phyloP scores from a whole-genome alignment of 2,113 vertebrate species.

The Pituophis catenifer region DNA sequence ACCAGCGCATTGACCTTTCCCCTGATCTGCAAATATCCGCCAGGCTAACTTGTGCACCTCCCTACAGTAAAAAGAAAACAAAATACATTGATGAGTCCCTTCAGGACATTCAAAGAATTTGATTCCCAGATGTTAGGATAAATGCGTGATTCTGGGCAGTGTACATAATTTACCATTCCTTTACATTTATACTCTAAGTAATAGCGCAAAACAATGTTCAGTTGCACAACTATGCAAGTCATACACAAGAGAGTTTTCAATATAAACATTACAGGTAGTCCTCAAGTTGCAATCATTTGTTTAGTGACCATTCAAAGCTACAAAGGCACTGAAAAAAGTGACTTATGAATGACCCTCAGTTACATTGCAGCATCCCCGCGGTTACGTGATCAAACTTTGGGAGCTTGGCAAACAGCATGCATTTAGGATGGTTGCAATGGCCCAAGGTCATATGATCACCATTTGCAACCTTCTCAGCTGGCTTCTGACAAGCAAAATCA shows the following conservation, averaged over 20 bases:
- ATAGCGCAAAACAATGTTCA: not conserved
- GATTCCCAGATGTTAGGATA: not conserved
- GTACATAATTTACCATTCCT: conserved; percentile 5
- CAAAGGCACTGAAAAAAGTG: not conserved
- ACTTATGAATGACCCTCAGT: not conserved
- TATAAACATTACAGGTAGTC: not conserved
- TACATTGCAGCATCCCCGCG: not conserved
- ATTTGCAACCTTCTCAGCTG: not conserved
- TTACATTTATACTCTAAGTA: not conserved
- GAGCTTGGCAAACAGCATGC: not conserved
- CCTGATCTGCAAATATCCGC: conserved; percentile 83
- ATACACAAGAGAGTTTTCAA: not conserved
- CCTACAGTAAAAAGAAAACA: conserved; percentile 67
- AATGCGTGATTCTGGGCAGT: not conserved
- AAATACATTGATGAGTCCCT: not conserved
- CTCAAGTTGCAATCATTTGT: not conserved
- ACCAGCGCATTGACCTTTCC: conserved; percentile 85
- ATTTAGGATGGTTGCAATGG: not conserved
- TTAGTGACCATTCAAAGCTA: not conserved
- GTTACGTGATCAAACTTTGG: not conserved
- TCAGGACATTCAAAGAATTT: conserved; percentile 1
- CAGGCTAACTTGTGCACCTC: conserved; percentile 92
- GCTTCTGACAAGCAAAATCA: not conserved
- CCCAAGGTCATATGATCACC: not conserved
- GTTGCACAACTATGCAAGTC: not conserved